Evolutionary conservation across 1,140 invertebrate genomes (phyloP), one percentile per base, ranked within the genome.

Genomic region (Arctopsyche grandis): DNA sequence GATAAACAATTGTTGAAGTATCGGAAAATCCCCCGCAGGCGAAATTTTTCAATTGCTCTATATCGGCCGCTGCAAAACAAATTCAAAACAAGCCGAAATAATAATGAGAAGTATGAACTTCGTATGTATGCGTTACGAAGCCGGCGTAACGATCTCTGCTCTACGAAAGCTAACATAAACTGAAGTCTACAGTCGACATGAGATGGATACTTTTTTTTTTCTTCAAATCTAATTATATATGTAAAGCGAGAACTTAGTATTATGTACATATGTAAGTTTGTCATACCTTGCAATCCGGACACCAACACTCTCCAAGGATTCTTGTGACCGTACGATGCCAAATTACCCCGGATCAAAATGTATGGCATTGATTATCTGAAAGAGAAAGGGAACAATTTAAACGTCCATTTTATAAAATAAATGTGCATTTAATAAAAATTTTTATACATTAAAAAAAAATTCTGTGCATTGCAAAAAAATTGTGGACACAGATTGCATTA

Each of bases 291-390:
- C 83, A 95, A 88, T 85, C 94, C 94, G 84, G 93, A 94, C 82
- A 95, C 94, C 83, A 94, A 90, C 83, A 95, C 94, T 87, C 93
- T 91, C 93, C 93, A 95, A 86, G 94, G 93, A 89, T 93, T 93
- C 88, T 92, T 93, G 87, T 94, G 92, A 86, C 93, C 92, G 86
- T 95, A 95, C 69, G 94, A 94, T 85, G 93, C 93, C 85, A 95
- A 91, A 90, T 95, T 95, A 88, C 94, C 94, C 86, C 93, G 91
- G 84, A 95, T 93, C 89, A 95, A 90, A 91, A 95, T 94, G 92
- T 95, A 95, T 88, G 94, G 94, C 94, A 95, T 95, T 82, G 81
- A 82, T 80, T 82, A 82, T 76, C 81, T 82, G 70, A 52, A 52
- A 52, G 4, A 52, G 3, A 52, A 52, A 52, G 16, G 10, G 10